Base-by-base conservation (phyloP, 2,797 vertebrate species). In the Streptopelia turtur region DNA sequence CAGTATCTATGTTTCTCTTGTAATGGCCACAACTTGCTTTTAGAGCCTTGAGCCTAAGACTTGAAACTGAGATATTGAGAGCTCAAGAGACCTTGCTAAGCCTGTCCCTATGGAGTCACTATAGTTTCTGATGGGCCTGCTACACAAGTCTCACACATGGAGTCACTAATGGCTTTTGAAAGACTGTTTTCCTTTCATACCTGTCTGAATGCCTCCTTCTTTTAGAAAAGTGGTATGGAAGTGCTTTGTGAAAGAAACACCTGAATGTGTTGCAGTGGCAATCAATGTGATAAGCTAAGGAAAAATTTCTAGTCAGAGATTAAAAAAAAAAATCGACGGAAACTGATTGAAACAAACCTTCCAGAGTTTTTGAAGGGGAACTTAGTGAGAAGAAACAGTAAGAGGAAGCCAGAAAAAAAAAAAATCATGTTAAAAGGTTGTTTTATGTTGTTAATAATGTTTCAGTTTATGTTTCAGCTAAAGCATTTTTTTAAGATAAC, bases 71-170 rank as follows among this genome's bases (percentile, higher is more conserved):
- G 37, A 37, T 37, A 37, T 37, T 37, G 37, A 37, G 37, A 37
- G 37, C 37, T 37, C 37, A 37, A 37, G 41, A 88, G 49, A 83
- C 47, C 21, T 71, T 87, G 45, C 28, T 88, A 81, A 71, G 64
- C 35, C 16, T 68, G n/a, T 78, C 49, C 5, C 39, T 74, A 1
- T 17, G 6, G 57, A 66, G 18, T 70, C 59, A n/a, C 25, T 37
- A 37, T 50, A 5, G 49, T 64, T 91, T 68, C 56, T 23, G 6
- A 24, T 25, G 35, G 77, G 16, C 9, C 10, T 45, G 25, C 12
- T 83, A 14, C 7, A 5, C 13, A 52, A 17, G 4, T 28, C 17
- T 63, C 6, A 13, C 3, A 1, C 0, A 0, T 35, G 24, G 39
- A 56, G 21, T 63, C 53, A 2, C 10, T 80, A 27, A 27, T 82